Base-by-base conservation (phyloP, 2,113 vertebrate genomes). In the Eurypyga helias region DNA sequence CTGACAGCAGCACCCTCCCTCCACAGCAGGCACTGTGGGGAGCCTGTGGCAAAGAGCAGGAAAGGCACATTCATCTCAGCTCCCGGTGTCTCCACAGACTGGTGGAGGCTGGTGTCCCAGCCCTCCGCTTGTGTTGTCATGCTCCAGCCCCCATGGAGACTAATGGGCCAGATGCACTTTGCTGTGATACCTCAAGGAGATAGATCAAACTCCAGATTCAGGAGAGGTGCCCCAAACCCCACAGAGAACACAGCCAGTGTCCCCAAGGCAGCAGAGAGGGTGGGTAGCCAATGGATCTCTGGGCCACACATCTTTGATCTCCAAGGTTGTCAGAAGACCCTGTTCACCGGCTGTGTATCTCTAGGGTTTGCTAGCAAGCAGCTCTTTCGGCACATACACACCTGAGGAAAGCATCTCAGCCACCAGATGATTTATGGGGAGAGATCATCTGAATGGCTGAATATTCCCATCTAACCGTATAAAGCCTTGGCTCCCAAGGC, bases 11-110 rank as follows among this genome's bases (percentile, higher is more conserved):
- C 70, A 90, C 41, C n/a, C 71, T 73, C 67, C 83, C 64, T 62
- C 46, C 1, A 2, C 1, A 0, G 64, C 65, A 51, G 55, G 62
- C 18, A 0, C 6, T 33, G 60, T 1, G 0, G 41, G 0, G 2
- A 66, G 81, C 20, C 41, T 41, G 21, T 10, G 21, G 45, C 48
- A 79, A 79, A 84, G 21, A 89, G 38, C 51, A 28, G 43, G 38
- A 76, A 21, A 67, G 45, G 19, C 3, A 1, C 5, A 1, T 8
- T 57, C 34, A 13, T 13, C 29, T 43, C 52, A 33, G 66, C 25
- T 18, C 36, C 38, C 25, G 29, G 3, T 45, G 11, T 13, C 61
- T 43, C 84, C 61, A 41, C 17, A 49, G 29, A 23, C 9, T 12
- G 1, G 9, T 3, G 26, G 11, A 54, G 13, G 17, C 6, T 21